These are phyloP conservation scores for Polydrusus pterygomalis DNA, from an alignment of 2,888 invertebrate species.

Conservation along the genomic window DNA sequence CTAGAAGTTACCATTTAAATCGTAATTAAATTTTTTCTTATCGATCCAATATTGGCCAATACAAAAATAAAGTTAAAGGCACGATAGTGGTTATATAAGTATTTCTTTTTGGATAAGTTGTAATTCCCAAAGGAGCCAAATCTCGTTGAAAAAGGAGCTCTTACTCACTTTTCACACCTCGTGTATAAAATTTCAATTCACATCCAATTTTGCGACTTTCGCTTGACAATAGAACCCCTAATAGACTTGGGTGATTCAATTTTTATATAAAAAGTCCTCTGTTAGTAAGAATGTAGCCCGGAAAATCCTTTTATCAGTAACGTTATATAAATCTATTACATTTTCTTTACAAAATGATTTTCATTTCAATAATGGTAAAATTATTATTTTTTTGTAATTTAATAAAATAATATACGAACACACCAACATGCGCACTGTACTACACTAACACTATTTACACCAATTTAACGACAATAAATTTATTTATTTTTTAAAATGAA, in stretches of 20 bases:
- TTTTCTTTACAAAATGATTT: neutral
- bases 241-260: slow-evolving; percentile 62
- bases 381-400: too few species aligned
- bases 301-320: slow-evolving; percentile 32
- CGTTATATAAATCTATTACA: slow-evolving; percentile 18
- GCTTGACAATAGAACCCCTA: slow-evolving; percentile 67
- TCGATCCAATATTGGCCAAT: slow-evolving; percentile 29
- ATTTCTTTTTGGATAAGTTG: slow-evolving; percentile 54
- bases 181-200: slow-evolving; percentile 67
- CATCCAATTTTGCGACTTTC: slow-evolving; percentile 70
- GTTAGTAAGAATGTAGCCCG: slow-evolving; percentile 34
- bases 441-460: too few species aligned
- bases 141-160: slow-evolving; percentile 59
- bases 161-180: slow-evolving; percentile 59
- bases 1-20: neutral
- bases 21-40: neutral
- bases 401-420: too few species aligned
- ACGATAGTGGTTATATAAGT: slow-evolving; percentile 44
- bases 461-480: too few species aligned
- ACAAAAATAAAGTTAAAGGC: slow-evolving; percentile 30
- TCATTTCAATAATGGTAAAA: neutral
- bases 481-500: too few species aligned
- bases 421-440: too few species aligned
- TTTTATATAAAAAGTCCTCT: slow-evolving; percentile 58
- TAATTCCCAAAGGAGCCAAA: slow-evolving; percentile 62